Evolutionary conservation across 2,797 vertebrate species (phyloP).

Genomic region (Botia almorhae): DNA sequence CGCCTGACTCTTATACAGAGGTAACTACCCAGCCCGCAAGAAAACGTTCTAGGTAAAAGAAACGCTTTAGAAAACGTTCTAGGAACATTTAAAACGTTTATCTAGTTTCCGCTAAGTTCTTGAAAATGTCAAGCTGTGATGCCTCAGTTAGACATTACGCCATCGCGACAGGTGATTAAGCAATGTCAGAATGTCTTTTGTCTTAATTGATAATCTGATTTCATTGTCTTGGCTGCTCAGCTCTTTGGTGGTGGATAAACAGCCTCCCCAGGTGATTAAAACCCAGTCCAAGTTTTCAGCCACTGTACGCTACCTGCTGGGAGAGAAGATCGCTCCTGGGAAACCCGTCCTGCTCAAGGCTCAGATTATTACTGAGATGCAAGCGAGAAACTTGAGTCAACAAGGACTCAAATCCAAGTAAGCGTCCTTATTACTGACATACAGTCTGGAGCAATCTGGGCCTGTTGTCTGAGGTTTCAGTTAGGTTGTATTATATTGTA

Average conservation of each 20-base stretch:
- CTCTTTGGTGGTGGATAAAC: slow-evolving; percentile 92
- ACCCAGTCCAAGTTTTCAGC: slow-evolving; percentile 98
- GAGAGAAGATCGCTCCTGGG: slow-evolving; percentile 81
- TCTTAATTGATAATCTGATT: slow-evolving; percentile 15
- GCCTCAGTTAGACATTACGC: neutral
- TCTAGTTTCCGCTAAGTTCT: neutral
- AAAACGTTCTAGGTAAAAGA: too few species aligned
- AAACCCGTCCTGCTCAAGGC: slow-evolving; percentile 87
- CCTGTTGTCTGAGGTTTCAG: too few species aligned
- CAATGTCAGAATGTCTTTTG: neutral
- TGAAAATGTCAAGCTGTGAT: neutral
- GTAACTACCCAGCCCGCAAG: slow-evolving; percentile 66
- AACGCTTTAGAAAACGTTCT: too few species aligned
- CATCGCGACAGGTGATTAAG: neutral
- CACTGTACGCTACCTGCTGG: slow-evolving; percentile 88
- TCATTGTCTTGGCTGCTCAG: slow-evolving; percentile 68
- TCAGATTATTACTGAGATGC: slow-evolving; percentile 91
- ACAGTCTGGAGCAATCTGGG: neutral
- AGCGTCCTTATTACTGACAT: slow-evolving; percentile 49
- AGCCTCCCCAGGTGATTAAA: slow-evolving; percentile 96
- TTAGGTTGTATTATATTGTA: neutral
- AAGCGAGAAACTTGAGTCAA: slow-evolving; percentile 84
- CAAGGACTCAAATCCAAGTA: slow-evolving; percentile 67
- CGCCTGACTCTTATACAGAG: slow-evolving; percentile 84
- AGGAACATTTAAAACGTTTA: neutral